Base-by-base conservation (phyloP, 2,113 vertebrate species). In the Notarius quadriscutis region DNA sequence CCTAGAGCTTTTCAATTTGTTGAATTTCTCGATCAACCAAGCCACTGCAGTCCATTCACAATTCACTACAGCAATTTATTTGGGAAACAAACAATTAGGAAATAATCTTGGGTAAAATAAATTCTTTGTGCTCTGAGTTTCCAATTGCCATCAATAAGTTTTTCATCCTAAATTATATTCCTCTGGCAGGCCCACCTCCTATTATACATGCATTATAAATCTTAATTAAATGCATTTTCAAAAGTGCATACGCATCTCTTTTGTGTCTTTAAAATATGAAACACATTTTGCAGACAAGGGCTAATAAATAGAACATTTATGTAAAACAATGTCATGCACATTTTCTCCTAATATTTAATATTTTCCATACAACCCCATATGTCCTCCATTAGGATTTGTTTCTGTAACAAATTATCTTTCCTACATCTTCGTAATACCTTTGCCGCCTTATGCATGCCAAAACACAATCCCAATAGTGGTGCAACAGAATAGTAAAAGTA, bases 341-440 rank as follows among this genome's bases (percentile, higher is more conserved):
- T 48, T 75, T 27, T 81, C 57, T 22, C 51, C 18, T 14, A 71
- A 58, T 69, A 20, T 75, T 86, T 82, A n/a, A 86, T 34, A 41
- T 72, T 84, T 84, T 81, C 20, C 88, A 50, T 83, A 69, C 34
- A 84, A 25, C 10, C 72, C 22, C 25, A 20, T 48, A 22, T 60
- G 71, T 41, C 75, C 48, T 25, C 65, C 25, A 72, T 84, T 75
- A 51, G 20, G 71, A 85, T 85, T 85, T 81, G 58, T 30, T 50
- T 51, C 71, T 41, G n/a, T 86, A 82, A 83, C 63, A 78, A 81
- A 88, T 83, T 18, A 81, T 55, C 71, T 65, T 81, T 83, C 79
- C 72, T 83, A 83, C 74, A 86, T 83, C 79, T 63, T 77, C 9
- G 34, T 41, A 86, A 79, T 89, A 67, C 53, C 71, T 34, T 65